phyloP scores from a whole-genome alignment of 2,113 vertebrate species.

The Tyto alba region DNA sequence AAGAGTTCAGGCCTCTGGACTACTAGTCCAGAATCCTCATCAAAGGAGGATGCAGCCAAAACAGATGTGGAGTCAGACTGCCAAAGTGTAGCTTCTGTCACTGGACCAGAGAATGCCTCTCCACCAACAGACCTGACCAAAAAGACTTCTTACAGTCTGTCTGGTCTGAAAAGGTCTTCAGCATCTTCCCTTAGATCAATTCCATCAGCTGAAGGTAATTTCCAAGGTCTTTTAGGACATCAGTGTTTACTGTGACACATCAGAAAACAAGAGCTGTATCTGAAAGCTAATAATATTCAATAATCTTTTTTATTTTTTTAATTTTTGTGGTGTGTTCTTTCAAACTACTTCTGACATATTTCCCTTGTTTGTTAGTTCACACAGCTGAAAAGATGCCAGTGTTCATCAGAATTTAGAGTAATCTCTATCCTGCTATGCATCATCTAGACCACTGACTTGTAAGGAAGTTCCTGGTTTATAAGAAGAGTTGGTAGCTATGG shows the following conservation, averaged over 20 bases:
- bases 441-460: background rate
- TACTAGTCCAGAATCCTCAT: slow-evolving; percentile 87
- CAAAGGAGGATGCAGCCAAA: slow-evolving; percentile 84
- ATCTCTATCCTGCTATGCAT: background rate
- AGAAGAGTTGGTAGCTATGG: background rate
- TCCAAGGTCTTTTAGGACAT: background rate
- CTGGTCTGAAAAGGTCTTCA: slow-evolving; percentile 75
- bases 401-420: background rate
- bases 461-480: background rate
- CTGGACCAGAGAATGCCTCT: slow-evolving; percentile 66
- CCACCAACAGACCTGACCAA: slow-evolving; percentile 74
- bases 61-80: slow-evolving; percentile 90
- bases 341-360: background rate
- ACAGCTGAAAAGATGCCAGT: background rate
- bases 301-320: background rate
- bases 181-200: slow-evolving; percentile 89
- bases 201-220: slow-evolving; percentile 87
- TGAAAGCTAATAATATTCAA: background rate
- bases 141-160: slow-evolving; percentile 75
- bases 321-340: background rate
- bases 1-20: slow-evolving; percentile 82
- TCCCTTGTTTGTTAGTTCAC: background rate
- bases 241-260: background rate
- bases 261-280: background rate
- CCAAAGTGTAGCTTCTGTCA: slow-evolving; percentile 80